These are phyloP conservation scores for Fissipunctia ypsillon DNA, from an alignment of 2,888 invertebrate species.

Conservation along the genomic window DNA sequence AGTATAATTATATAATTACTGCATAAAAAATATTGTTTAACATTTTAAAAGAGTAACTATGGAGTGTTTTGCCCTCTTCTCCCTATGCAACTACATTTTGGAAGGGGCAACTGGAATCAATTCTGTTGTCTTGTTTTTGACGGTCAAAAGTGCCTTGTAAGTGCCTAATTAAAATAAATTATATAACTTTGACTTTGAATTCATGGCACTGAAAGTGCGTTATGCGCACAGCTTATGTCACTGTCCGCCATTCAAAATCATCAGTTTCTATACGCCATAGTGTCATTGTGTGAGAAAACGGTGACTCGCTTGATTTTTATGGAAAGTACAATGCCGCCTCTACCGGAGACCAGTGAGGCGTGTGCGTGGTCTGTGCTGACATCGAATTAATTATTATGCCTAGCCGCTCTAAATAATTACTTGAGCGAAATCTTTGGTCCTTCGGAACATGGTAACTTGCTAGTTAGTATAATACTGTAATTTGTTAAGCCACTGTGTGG, in stretches of 20 bases:
- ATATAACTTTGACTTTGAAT: neutral
- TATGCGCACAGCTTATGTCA: neutral
- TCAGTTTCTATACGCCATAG: neutral
- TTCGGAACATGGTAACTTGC: constrained; percentile 5
- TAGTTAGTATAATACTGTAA: constrained; percentile 31
- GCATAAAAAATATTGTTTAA: no score
- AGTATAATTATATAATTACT: no score
- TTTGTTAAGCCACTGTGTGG: constrained; percentile 20
- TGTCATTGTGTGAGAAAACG: neutral
- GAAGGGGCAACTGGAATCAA: no score
- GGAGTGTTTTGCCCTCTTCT: no score
- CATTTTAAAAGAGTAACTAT: no score
- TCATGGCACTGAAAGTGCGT: no score
- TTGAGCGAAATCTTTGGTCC: neutral
- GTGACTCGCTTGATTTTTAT: neutral
- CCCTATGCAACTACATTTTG: no score
- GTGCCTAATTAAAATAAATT: no score
- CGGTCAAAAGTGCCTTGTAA: no score
- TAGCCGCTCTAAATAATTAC: constrained; percentile 27
- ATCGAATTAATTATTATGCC: constrained; percentile 29
- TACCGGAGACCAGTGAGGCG: neutral
- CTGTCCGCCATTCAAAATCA: no score
- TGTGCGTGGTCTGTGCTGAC: neutral
- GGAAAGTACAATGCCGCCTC: neutral
- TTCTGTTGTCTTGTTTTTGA: no score